Percentiles rank a stretch among this genome's conserved stretches.
Evolutionary conservation across 2,113 vertebrate species (phyloP).

Genomic region (Gallinago media): DNA sequence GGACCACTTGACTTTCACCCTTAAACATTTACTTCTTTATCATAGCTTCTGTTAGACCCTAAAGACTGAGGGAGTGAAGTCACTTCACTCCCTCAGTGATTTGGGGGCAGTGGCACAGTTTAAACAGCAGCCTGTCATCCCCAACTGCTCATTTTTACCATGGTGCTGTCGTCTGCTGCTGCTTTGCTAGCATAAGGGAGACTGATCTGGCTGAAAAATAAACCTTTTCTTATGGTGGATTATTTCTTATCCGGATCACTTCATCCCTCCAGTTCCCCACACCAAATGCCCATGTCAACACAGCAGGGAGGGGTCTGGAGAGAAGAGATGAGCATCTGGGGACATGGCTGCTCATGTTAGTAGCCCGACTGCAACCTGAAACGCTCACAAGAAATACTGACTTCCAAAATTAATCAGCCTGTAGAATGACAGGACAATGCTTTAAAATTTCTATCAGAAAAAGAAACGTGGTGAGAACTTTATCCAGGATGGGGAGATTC

Average conservation of each 20-base stretch:
- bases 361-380: neutral
- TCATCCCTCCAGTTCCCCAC: neutral
- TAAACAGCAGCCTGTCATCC: neutral
- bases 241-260: neutral
- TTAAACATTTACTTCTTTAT: neutral
- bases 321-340: neutral
- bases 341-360: fast-evolving
- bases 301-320: neutral
- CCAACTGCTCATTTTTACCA: neutral
- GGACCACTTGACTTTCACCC: neutral
- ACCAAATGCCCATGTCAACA: neutral
- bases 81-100: too few species aligned
- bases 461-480: neutral
- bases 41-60: neutral
- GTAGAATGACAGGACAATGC: neutral
- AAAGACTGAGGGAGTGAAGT: neutral
- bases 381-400: neutral
- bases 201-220: neutral
- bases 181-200: neutral
- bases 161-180: neutral
- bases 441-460: neutral
- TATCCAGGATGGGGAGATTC: neutral
- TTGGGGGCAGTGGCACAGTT: neutral
- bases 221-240: neutral
- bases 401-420: neutral